phyloP scores from a whole-genome alignment of 92 coral and sea anemone genomes.

The Desmophyllum pertusum region DNA sequence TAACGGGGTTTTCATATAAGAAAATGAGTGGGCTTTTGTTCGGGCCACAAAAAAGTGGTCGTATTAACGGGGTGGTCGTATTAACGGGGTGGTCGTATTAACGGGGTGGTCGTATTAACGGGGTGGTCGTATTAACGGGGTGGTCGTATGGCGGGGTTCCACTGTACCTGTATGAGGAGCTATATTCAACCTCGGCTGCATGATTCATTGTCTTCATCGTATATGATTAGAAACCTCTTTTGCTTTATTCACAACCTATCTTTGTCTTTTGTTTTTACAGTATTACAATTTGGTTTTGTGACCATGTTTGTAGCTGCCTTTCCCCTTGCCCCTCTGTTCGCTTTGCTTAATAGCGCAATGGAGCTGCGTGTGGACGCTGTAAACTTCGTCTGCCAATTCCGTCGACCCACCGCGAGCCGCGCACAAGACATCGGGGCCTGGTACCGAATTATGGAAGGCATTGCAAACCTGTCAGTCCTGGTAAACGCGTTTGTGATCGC shows the following conservation, averaged over 20 bases:
- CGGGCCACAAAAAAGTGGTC: too few relatives aligned
- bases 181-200: too few relatives aligned
- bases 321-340: constrained; percentile 97
- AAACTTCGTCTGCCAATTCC: constrained; percentile 93
- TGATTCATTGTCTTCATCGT: too few relatives aligned
- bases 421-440: constrained; percentile 99
- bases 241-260: not conserved
- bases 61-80: too few relatives aligned
- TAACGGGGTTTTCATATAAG: too few relatives aligned
- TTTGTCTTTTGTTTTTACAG: constrained; percentile 44
- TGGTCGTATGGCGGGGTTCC: too few relatives aligned
- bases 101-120: too few relatives aligned
- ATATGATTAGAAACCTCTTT: not conserved
- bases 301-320: constrained; percentile 99
- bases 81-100: too few relatives aligned
- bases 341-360: constrained; percentile 82
- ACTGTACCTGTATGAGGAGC: too few relatives aligned
- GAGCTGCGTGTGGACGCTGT: constrained; percentile 96
- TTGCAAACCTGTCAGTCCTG: constrained; percentile 87
- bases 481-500: constrained; percentile 97
- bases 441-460: constrained; percentile 85
- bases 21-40: too few relatives aligned
- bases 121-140: too few relatives aligned
- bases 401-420: constrained; percentile 88
- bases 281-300: constrained; percentile 96